Percentiles rank a stretch among this genome's conserved stretches.
Conservation (phyloP, 2,797 vertebrate genomes). For the Moxostoma hubbsi region DNA sequence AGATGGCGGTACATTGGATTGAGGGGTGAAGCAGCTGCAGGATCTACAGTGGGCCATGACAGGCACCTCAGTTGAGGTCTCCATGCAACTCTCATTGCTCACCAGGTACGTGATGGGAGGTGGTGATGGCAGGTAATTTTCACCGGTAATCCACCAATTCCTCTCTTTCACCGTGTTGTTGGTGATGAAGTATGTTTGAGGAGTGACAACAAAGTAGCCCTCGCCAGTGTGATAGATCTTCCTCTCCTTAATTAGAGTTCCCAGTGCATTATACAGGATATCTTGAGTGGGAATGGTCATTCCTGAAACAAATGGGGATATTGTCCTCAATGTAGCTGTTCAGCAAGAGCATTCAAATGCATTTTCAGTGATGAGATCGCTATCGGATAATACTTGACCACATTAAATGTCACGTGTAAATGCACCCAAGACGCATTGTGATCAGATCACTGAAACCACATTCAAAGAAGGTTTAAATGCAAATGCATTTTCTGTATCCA, state of each 20-base stretch:
- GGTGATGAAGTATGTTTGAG: conserved; percentile 90
- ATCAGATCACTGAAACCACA: too few species aligned
- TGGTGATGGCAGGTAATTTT: conserved; percentile 68
- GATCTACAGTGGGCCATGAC: conserved; percentile 78
- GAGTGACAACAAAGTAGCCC: conserved; percentile 94
- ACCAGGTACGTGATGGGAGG: conserved; percentile 83
- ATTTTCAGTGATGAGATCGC: too few species aligned
- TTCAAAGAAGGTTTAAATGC: too few species aligned
- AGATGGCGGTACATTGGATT: conserved; percentile 60
- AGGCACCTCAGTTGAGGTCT: conserved; percentile 65
- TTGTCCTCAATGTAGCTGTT: not conserved
- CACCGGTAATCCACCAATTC: conserved; percentile 71
- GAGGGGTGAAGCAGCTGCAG: conserved; percentile 81
- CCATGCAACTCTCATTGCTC: conserved; percentile 76
- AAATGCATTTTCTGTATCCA: too few species aligned
- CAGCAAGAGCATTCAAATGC: too few species aligned
- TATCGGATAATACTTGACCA: too few species aligned
- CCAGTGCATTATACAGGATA: conserved; percentile 87
- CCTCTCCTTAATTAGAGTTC: conserved; percentile 90
- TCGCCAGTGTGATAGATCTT: conserved; percentile 96
- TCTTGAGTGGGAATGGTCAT: conserved; percentile 88
- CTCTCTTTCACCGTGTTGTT: conserved; percentile 75
- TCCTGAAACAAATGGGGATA: conserved; percentile 72
- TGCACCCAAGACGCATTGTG: too few species aligned
- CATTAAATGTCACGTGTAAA: too few species aligned